Evolutionary conservation across 2,888 invertebrate species (phyloP).

Genomic region (Orchesellides sinensis): DNA sequence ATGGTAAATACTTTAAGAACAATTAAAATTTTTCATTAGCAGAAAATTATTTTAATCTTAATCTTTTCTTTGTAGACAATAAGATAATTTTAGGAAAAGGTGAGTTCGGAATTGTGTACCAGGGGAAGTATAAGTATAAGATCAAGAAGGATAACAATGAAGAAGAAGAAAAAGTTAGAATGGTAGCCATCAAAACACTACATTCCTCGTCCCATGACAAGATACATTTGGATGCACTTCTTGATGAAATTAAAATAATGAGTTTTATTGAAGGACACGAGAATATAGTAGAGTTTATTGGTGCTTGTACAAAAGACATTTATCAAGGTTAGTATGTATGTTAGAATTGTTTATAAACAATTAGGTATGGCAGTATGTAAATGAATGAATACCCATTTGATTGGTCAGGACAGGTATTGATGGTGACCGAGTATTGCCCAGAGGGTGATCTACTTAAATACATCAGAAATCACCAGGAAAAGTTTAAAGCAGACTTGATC

Average conservation of each 20-base stretch:
- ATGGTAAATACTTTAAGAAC: conserved; percentile 21
- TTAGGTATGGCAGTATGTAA: too few species aligned
- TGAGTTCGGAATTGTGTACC: conserved; percentile 56
- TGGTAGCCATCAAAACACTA: conserved; percentile 64
- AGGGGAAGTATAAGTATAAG: conserved; percentile 29
- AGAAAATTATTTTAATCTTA: too few species aligned
- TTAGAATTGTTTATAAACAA: too few species aligned
- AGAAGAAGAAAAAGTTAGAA: background rate
- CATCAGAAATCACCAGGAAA: too few species aligned
- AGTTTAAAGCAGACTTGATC: too few species aligned
- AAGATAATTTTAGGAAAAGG: conserved; percentile 56
- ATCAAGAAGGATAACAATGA: background rate
- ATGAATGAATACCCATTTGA: too few species aligned
- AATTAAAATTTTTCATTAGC: background rate
- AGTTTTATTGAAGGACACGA: conserved; percentile 57
- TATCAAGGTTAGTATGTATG: conserved; percentile 28
- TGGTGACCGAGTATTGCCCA: conserved; percentile 55
- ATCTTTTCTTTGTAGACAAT: conserved; percentile 26
- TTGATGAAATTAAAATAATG: conserved; percentile 66
- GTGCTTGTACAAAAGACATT: conserved; percentile 59
- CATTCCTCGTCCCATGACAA: conserved; percentile 45
- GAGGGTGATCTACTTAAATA: too few species aligned
- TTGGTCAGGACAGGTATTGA: conserved; percentile 45
- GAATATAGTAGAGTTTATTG: conserved; percentile 52
- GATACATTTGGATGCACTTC: conserved; percentile 55